A percentile compares a stretch with the other conserved stretches of the same genome.
Conservation (phyloP, 2,888 invertebrate species). For the Lutraria lutraria region DNA sequence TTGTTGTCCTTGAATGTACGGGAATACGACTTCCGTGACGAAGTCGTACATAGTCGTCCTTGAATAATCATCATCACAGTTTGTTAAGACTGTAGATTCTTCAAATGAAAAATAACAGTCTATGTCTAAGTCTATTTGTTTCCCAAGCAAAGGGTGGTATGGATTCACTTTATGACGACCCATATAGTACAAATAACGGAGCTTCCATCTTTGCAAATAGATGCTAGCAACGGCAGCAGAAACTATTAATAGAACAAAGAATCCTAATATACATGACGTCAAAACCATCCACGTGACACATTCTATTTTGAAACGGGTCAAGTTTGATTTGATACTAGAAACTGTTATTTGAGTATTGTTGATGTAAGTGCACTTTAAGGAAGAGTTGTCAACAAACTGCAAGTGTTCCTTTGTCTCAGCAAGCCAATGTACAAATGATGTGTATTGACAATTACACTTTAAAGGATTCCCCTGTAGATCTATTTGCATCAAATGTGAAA, state of each 20-base stretch:
- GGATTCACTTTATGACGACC: neutral
- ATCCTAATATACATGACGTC: neutral
- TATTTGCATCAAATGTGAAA: neutral
- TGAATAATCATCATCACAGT: neutral
- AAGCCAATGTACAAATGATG: conserved; percentile 29
- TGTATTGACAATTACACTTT: conserved; percentile 7
- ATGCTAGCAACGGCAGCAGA: neutral
- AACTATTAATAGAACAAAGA: neutral
- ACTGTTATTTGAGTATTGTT: neutral
- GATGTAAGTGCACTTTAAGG: neutral
- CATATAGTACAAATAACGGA: conserved; percentile 10
- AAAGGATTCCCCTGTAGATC: conserved; percentile 11
- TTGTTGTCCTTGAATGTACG: conserved; percentile 7
- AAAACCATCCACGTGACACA: conserved; percentile 3
- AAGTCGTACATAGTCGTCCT: conserved; percentile 8
- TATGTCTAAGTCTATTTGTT: neutral
- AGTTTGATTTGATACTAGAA: neutral
- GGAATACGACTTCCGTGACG: conserved; percentile 14
- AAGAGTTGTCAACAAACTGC: neutral
- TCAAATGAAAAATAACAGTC: conserved; percentile 55
- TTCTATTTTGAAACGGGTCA: neutral
- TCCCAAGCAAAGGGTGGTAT: conserved; percentile 20
- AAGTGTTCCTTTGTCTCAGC: neutral
- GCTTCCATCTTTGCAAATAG: neutral
- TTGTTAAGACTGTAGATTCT: conserved; percentile 7